Conservation (phyloP, 2,888 invertebrate genomes). For the Onthophagus sagittarius region DNA sequence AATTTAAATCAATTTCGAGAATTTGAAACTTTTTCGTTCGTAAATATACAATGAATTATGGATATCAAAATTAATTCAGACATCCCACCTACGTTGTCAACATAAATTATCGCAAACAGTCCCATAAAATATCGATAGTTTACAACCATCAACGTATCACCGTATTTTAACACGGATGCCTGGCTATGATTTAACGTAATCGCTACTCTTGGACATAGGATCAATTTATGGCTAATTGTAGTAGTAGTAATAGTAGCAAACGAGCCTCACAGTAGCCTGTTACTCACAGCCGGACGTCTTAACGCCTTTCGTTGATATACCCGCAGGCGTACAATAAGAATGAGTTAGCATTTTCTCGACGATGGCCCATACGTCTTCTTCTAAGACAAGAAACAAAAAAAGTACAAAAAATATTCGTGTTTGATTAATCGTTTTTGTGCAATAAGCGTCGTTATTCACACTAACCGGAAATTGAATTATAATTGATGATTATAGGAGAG, state of each 20-base stretch:
- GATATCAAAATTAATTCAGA: no score
- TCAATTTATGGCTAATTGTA: neutral
- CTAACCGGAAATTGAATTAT: neutral
- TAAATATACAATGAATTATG: no score
- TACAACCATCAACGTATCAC: neutral
- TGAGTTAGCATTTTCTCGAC: neutral
- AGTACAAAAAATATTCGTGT: neutral
- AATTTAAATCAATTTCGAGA: no score
- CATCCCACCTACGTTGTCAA: neutral
- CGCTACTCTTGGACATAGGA: neutral
- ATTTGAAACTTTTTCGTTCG: no score
- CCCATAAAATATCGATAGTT: neutral
- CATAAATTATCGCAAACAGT: neutral
- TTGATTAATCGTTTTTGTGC: neutral
- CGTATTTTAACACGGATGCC: neutral
- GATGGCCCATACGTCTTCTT: neutral
- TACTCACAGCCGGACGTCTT: neutral
- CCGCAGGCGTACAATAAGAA: neutral
- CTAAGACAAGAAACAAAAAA: neutral
- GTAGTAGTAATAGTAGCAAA: neutral
- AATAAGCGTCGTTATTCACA: neutral
- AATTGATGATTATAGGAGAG: neutral
- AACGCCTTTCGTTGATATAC: neutral
- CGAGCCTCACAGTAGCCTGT: neutral
- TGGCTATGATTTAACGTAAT: neutral